phyloP scores from a whole-genome alignment of 2,113 vertebrate genomes.

The Menura novaehollandiae region DNA sequence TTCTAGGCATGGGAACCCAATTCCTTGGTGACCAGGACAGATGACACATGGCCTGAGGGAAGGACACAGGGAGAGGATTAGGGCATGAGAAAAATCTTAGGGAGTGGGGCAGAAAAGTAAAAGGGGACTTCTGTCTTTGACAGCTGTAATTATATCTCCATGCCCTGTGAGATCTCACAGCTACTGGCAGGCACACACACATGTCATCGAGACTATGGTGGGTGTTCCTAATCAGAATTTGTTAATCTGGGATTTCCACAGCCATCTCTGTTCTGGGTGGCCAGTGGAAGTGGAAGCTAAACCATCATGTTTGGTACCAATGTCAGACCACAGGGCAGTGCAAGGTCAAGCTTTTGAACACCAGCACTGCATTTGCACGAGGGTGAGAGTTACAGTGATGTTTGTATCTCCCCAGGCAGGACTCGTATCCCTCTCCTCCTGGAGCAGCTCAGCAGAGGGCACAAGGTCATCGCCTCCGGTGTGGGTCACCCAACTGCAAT shows the following conservation, averaged over 20 bases:
- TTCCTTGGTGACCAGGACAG: neutral
- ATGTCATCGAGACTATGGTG: neutral
- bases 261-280: neutral
- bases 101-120: neutral
- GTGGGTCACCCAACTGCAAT: accelerated
- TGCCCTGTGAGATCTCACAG: neutral
- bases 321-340: accelerated
- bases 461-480: neutral
- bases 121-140: neutral
- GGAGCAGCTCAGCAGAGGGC: neutral
- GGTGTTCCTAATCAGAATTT: neutral
- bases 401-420: neutral
- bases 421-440: neutral
- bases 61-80: neutral
- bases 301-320: accelerated
- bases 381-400: accelerated
- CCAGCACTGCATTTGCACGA: neutral
- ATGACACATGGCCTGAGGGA: neutral
- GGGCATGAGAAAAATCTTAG: neutral
- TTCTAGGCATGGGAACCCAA: neutral
- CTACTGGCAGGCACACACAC: neutral
- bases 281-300: neutral
- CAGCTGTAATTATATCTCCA: neutral
- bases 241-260: neutral
- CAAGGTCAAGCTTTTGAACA: neutral